These are phyloP conservation scores for Neuroscelio doddi DNA, from an alignment of 2,888 invertebrate genomes.

Conservation along the genomic window DNA sequence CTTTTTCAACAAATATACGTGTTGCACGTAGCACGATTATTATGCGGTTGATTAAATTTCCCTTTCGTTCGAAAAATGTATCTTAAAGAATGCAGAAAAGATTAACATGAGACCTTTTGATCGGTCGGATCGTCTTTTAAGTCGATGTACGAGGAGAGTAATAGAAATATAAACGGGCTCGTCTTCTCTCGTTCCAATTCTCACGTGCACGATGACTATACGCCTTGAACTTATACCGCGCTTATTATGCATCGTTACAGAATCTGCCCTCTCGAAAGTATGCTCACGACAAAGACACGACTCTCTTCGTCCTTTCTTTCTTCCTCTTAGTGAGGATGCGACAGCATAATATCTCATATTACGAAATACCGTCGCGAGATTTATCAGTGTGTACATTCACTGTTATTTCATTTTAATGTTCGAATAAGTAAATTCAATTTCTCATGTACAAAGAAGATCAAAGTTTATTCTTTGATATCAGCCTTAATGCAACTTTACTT, in stretches of 20 bases:
- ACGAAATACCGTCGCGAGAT: conserved; percentile 14
- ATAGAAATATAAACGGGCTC: conserved; percentile 51
- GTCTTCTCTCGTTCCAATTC: conserved; percentile 66
- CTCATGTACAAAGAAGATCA: no score
- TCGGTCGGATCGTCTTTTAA: conserved; percentile 31
- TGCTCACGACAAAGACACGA: conserved; percentile 33
- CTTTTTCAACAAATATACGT: no score
- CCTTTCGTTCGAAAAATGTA: no score
- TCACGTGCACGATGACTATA: conserved; percentile 63
- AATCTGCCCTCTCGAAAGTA: conserved; percentile 52
- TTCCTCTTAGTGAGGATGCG: conserved; percentile 28
- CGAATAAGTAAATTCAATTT: no score
- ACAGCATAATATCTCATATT: conserved; percentile 27
- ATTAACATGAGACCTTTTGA: conserved; percentile 40
- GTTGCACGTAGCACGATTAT: no score
- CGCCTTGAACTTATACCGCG: conserved; percentile 56
- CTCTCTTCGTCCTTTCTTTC: conserved; percentile 28
- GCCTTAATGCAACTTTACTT: no score
- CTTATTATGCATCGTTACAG: conserved; percentile 60
- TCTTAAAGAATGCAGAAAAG: conserved; percentile 10
- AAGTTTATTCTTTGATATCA: no score
- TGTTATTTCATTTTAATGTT: no score
- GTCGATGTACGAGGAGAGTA: conserved; percentile 39
- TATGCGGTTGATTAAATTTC: no score
- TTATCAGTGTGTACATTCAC: no score